Percentiles rank a stretch among this genome's conserved stretches.
Evolutionary conservation across 2,888 invertebrate species (phyloP).

Genomic region (Anaspis maculata): DNA sequence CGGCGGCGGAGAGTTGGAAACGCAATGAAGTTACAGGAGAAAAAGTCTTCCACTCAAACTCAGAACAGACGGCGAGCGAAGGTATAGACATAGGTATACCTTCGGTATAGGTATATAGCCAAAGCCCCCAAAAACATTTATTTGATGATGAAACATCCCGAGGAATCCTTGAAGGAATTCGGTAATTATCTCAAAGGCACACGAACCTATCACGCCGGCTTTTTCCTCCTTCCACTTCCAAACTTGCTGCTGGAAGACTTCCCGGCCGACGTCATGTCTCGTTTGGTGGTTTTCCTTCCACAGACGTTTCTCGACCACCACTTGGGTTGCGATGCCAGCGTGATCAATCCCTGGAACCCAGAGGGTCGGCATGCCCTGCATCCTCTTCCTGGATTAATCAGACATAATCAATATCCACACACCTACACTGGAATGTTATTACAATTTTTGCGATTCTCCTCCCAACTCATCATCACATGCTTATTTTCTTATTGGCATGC

Average conservation of each 20-base stretch:
- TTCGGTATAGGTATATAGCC: no score
- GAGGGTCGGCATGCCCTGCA: constrained; percentile 85
- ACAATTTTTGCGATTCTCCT: constrained; percentile 1
- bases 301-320: constrained; percentile 94
- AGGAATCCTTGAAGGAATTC: no score
- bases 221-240: constrained; percentile 92
- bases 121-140: no score
- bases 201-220: constrained; percentile 42
- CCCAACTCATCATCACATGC: no score
- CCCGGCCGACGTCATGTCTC: constrained; percentile 90
- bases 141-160: no score
- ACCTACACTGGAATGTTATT: neutral
- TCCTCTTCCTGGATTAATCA: constrained; percentile 66
- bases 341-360: constrained; percentile 99
- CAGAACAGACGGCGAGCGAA: no score
- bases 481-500: no score
- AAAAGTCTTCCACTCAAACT: no score
- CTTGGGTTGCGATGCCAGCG: constrained; percentile 98
- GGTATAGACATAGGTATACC: no score
- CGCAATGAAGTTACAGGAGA: no score
- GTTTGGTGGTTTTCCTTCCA: constrained; percentile 80
- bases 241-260: constrained; percentile 83
- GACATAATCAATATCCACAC: neutral
- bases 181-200: no score
- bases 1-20: no score